phyloP scores from a whole-genome alignment of 2,113 vertebrate species.

The Cisticola juncidis region DNA sequence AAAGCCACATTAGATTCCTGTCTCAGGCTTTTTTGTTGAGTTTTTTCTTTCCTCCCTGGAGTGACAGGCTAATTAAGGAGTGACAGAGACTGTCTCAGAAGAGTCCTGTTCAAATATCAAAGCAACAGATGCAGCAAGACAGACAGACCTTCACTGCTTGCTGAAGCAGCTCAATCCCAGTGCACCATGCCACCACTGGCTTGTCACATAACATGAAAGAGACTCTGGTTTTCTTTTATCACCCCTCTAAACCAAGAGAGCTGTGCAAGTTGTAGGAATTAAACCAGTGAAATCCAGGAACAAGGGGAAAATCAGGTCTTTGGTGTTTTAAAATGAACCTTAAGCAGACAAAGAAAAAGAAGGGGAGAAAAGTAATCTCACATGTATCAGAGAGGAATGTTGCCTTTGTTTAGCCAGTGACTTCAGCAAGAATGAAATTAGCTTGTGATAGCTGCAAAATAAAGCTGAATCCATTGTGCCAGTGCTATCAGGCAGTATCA shows the following conservation, averaged over 20 bases:
- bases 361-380: background rate
- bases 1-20: slow-evolving; percentile 38
- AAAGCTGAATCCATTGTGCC: background rate
- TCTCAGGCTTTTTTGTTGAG: background rate
- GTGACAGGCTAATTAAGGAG: slow-evolving; percentile 57
- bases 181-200: background rate
- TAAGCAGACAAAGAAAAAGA: background rate
- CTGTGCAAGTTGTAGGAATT: background rate
- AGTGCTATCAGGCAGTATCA: background rate
- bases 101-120: slow-evolving; percentile 55
- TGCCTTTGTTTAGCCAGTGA: slow-evolving; percentile 37
- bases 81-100: slow-evolving; percentile 22
- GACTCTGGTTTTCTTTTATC: slow-evolving; percentile 18
- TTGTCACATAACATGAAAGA: slow-evolving; percentile 35
- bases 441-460: background rate
- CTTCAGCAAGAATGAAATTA: slow-evolving; percentile 20
- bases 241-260: background rate
- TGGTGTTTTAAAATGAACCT: background rate
- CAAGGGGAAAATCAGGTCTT: background rate
- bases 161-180: slow-evolving; percentile 14
- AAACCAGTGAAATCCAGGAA: background rate
- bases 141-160: slow-evolving; percentile 5
- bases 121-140: slow-evolving; percentile 39
- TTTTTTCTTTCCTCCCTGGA: background rate
- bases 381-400: background rate